Evolutionary conservation across 2,888 invertebrate species (phyloP).

Genomic region (Callinectes sapidus): DNA sequence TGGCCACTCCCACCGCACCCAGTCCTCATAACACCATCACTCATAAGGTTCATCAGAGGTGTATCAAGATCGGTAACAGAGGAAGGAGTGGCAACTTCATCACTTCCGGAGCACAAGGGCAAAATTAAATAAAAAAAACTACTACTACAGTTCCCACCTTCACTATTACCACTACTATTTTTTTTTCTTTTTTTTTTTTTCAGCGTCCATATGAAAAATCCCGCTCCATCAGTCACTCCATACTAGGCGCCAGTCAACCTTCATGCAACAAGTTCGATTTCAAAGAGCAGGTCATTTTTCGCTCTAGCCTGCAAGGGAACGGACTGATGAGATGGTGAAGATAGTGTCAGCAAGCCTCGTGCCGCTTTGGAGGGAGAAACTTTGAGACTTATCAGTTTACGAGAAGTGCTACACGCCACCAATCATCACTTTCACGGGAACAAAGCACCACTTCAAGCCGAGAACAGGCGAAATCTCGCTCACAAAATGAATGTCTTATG

Average conservation of each 20-base stretch:
- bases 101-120: neutral
- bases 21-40: neutral
- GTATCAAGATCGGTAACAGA: neutral
- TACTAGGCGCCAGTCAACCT: neutral
- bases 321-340: neutral
- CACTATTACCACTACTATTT: neutral
- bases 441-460: neutral
- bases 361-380: neutral
- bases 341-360: neutral
- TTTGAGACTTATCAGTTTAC: neutral
- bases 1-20: neutral
- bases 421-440: conserved; percentile 21
- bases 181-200: neutral
- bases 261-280: neutral
- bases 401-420: neutral
- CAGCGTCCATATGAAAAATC: neutral
- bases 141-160: too few species aligned
- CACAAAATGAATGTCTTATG: neutral
- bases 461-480: neutral
- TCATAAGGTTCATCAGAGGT: neutral
- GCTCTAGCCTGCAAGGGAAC: neutral
- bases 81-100: neutral
- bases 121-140: too few species aligned
- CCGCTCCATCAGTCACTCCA: neutral
- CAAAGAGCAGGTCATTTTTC: neutral